A percentile compares a stretch with the other conserved stretches of the same genome.
phyloP scores from a whole-genome alignment of 1,140 invertebrate species.

The Cherax destructor region DNA sequence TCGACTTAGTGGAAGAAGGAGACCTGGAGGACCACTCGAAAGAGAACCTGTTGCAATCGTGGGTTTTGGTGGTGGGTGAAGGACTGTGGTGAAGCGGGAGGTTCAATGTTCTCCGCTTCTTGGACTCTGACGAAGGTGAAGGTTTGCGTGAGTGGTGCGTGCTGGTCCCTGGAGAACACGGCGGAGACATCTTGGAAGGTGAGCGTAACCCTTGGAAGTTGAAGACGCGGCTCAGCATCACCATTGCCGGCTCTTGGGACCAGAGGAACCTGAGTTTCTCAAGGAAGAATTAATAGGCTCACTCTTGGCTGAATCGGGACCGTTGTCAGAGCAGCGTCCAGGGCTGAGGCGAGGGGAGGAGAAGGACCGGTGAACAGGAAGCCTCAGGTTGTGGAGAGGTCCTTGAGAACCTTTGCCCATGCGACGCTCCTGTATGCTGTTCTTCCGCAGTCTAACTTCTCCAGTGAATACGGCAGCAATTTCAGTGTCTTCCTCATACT shows the following conservation, averaged over 20 bases:
- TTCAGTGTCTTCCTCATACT: too few species aligned
- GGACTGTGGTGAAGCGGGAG: not conserved
- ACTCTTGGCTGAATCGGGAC: not conserved
- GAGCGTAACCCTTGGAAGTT: slow-evolving; percentile 11
- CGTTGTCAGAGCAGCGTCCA: not conserved
- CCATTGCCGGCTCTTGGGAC: slow-evolving; percentile 32
- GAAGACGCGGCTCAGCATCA: slow-evolving; percentile 32
- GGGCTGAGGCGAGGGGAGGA: not conserved
- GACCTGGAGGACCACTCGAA: not conserved
- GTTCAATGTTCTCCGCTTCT: not conserved
- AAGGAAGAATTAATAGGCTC: not conserved
- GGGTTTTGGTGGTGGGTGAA: not conserved
- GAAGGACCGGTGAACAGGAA: not conserved
- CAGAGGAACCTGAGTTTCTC: not conserved
- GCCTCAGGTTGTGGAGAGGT: not conserved
- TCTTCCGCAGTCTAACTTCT: slow-evolving; percentile 11
- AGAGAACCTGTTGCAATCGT: not conserved
- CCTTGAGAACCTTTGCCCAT: not conserved
- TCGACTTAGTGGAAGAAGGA: not conserved
- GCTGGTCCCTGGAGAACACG: not conserved
- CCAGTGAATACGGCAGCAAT: not conserved
- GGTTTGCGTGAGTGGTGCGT: too few species aligned
- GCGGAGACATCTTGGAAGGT: not conserved
- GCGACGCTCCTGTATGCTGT: slow-evolving; percentile 34
- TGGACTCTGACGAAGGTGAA: not conserved